Evolutionary conservation across 64 coral and sea anemone genomes (phyloP).

Genomic region (Orbicella faveolata): DNA sequence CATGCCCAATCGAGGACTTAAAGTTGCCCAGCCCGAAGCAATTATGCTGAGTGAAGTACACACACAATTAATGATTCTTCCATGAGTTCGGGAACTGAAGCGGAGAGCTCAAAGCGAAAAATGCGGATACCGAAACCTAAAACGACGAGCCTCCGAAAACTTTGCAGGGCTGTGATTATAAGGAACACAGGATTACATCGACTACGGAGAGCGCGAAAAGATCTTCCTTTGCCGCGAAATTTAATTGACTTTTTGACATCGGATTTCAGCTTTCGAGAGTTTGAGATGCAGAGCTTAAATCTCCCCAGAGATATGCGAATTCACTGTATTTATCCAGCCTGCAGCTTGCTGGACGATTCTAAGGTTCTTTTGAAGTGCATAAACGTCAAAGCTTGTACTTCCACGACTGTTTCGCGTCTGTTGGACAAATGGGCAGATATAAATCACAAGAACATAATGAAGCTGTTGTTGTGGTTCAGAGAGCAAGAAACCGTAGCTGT

Average conservation of each 20-base stretch:
- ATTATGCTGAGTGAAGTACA: background rate
- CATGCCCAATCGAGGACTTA: background rate
- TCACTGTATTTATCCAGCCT: constrained; percentile 63
- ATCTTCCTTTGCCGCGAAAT: constrained; percentile 46
- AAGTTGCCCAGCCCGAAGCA: background rate
- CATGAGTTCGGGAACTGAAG: background rate
- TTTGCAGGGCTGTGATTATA: constrained; percentile 67
- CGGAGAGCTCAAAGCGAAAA: background rate
- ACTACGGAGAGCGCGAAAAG: constrained; percentile 44
- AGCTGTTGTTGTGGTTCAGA: constrained; percentile 57
- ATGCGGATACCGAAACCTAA: constrained; percentile 4
- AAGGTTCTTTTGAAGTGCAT: constrained; percentile 69
- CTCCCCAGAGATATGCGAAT: constrained; percentile 60
- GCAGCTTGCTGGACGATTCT: constrained; percentile 61
- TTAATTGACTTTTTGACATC: constrained; percentile 52
- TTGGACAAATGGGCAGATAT: constrained; percentile 56
- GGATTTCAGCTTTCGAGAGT: constrained; percentile 66
- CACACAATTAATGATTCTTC: background rate
- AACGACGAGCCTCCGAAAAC: constrained; percentile 15
- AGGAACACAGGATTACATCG: constrained; percentile 49
- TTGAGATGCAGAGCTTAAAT: constrained; percentile 63
- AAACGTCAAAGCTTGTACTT: constrained; percentile 33
- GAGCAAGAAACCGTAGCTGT: constrained; percentile 59
- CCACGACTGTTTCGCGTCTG: constrained; percentile 10
- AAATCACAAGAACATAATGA: constrained; percentile 65